phyloP scores from a whole-genome alignment of 2,888 invertebrate species.

The Priocnemis perturbator region DNA sequence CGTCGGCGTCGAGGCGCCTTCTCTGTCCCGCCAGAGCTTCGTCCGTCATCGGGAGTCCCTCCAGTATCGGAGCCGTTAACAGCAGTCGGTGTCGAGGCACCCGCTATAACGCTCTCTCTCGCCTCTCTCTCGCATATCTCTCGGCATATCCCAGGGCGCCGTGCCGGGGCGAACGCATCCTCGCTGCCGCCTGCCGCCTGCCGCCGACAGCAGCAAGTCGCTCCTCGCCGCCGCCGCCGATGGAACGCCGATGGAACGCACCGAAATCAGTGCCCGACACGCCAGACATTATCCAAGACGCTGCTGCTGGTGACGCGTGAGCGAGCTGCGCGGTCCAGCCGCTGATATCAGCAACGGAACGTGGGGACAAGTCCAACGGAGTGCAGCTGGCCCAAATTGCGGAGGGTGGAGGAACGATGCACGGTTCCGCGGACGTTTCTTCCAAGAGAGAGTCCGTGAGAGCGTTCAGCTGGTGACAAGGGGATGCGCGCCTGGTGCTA shows the following conservation, averaged over 20 bases:
- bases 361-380: too few species aligned
- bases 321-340: too few species aligned
- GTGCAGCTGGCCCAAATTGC: too few species aligned
- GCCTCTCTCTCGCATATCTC: conserved; percentile 6
- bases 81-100: conserved; percentile 71
- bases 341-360: background rate
- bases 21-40: conserved; percentile 47
- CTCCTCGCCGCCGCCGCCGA: conserved; percentile 47
- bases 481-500: too few species aligned
- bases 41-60: conserved; percentile 67
- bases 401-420: background rate
- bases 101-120: conserved; percentile 64
- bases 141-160: conserved; percentile 49
- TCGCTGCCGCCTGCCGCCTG: background rate
- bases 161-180: conserved; percentile 31
- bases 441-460: too few species aligned
- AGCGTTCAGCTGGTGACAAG: too few species aligned
- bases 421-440: too few species aligned
- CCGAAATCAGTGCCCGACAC: conserved; percentile 54
- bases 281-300: background rate
- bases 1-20: background rate
- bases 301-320: too few species aligned
- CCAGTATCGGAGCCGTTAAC: conserved; percentile 71
- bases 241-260: conserved; percentile 49
- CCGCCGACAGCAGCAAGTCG: conserved; percentile 6